Evolutionary conservation across 1,140 invertebrate species (phyloP).

Genomic region (Rhizoglyphus robini): DNA sequence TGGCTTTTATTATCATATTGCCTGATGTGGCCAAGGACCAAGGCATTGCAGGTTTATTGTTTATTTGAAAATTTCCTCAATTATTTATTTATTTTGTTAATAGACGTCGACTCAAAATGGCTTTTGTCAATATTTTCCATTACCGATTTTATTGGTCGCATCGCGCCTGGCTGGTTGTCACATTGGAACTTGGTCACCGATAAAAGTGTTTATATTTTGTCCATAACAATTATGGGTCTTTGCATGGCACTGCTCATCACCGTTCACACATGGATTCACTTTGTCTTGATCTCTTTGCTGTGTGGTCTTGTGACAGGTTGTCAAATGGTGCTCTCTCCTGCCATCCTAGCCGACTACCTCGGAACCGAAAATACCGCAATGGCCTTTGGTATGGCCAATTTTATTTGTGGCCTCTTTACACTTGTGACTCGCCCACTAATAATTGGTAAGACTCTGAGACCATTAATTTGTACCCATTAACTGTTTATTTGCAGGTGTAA

Average conservation of each 20-base stretch:
- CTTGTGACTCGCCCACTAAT: slow-evolving; percentile 22
- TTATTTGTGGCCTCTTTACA: slow-evolving; percentile 25
- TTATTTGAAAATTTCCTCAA: neutral
- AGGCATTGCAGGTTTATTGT: neutral
- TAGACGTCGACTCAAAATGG: slow-evolving; percentile 21
- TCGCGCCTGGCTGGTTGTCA: slow-evolving; percentile 24
- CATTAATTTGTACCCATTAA: neutral
- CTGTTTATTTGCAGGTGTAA: neutral
- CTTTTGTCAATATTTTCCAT: slow-evolving; percentile 26
- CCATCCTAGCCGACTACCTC: slow-evolving; percentile 25
- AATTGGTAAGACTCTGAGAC: slow-evolving; percentile 21
- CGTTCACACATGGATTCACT: slow-evolving; percentile 12
- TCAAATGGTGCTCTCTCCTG: slow-evolving; percentile 25
- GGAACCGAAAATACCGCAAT: slow-evolving; percentile 24
- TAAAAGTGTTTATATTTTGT: slow-evolving; percentile 17
- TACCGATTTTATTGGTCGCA: slow-evolving; percentile 25
- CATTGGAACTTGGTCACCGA: slow-evolving; percentile 22
- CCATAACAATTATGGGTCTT: slow-evolving; percentile 22
- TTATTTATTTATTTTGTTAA: neutral
- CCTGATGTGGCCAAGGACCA: slow-evolving; percentile 16
- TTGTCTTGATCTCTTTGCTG: slow-evolving; percentile 19
- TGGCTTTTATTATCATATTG: slow-evolving; percentile 19
- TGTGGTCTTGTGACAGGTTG: slow-evolving; percentile 25
- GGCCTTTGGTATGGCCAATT: slow-evolving; percentile 24
- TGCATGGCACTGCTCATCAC: slow-evolving; percentile 21